Conservation (phyloP, 1,140 invertebrate genomes). For the Bursaphelenchus mucronatus region DNA sequence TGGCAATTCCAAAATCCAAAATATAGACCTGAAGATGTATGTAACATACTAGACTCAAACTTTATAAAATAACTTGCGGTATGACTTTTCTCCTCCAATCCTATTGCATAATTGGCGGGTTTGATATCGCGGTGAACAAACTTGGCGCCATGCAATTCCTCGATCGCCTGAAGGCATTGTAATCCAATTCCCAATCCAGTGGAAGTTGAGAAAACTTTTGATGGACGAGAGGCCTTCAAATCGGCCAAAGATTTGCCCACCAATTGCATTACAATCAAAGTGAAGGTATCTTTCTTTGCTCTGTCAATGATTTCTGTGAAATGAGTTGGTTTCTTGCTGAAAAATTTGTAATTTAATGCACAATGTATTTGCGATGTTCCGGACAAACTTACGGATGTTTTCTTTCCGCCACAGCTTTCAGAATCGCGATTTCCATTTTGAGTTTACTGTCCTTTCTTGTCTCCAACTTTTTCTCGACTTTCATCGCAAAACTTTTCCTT, state of each 20-base stretch:
- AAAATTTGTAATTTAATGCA: no score
- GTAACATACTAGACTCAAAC: no score
- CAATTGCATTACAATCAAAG: conserved; percentile 42
- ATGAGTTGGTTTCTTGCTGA: background rate
- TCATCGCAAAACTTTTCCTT: conserved; percentile 18
- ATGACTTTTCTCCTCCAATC: conserved; percentile 26
- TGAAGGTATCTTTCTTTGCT: conserved; percentile 23
- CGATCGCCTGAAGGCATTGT: conserved; percentile 43
- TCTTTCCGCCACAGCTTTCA: conserved; percentile 11
- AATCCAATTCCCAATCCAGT: conserved; percentile 34
- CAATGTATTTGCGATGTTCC: background rate
- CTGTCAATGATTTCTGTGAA: conserved; percentile 24
- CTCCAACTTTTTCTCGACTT: conserved; percentile 26
- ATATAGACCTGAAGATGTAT: conserved; percentile 28
- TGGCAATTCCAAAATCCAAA: conserved; percentile 45
- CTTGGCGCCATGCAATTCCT: conserved; percentile 41
- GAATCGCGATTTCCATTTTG: conserved; percentile 25
- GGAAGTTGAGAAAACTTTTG: conserved; percentile 30
- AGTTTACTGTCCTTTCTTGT: conserved; percentile 22
- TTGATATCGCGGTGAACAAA: conserved; percentile 46
- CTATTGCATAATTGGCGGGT: conserved; percentile 40
- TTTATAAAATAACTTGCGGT: conserved; percentile 1
- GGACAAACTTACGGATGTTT: background rate
- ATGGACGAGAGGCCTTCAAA: conserved; percentile 31
- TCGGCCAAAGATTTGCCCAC: conserved; percentile 46